A percentile compares a stretch with the other conserved stretches of the same genome.
Evolutionary conservation across 2,113 vertebrate genomes (phyloP).

Genomic region (Gila orcuttii): DNA sequence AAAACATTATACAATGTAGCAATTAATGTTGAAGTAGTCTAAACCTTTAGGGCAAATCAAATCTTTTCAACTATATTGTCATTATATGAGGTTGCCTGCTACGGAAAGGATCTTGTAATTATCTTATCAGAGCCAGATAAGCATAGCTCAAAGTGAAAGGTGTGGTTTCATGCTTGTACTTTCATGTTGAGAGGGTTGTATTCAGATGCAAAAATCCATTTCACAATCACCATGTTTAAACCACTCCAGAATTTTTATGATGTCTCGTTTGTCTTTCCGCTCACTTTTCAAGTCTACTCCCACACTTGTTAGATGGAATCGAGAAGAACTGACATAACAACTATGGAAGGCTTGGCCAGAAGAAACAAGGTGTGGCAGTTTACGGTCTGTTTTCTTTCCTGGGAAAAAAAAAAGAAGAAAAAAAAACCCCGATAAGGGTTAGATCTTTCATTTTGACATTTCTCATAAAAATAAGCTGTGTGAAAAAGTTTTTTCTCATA

Average conservation of each 20-base stretch:
- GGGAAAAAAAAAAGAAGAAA: neutral
- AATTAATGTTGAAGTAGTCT: neutral
- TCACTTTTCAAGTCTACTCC: neutral
- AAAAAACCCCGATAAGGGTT: neutral
- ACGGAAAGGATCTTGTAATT: neutral
- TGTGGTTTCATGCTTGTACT: neutral
- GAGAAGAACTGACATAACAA: neutral
- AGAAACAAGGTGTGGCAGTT: neutral
- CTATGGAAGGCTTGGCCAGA: neutral
- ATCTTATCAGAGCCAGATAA: neutral
- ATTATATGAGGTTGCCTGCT: neutral
- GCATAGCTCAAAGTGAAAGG: neutral
- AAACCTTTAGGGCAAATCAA: neutral
- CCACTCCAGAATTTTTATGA: neutral
- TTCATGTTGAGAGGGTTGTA: neutral
- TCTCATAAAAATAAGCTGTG: neutral
- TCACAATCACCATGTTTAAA: neutral
- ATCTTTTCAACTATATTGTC: neutral
- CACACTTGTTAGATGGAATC: neutral
- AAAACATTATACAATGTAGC: neutral
- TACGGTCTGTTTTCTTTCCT: neutral
- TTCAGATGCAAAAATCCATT: neutral
- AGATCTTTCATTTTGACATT: neutral
- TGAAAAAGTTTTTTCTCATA: too few relatives aligned
- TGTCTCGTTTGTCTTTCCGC: neutral